These are phyloP conservation scores for Cinclus cinclus DNA, from an alignment of 2,113 vertebrate genomes.

Conservation along the genomic window DNA sequence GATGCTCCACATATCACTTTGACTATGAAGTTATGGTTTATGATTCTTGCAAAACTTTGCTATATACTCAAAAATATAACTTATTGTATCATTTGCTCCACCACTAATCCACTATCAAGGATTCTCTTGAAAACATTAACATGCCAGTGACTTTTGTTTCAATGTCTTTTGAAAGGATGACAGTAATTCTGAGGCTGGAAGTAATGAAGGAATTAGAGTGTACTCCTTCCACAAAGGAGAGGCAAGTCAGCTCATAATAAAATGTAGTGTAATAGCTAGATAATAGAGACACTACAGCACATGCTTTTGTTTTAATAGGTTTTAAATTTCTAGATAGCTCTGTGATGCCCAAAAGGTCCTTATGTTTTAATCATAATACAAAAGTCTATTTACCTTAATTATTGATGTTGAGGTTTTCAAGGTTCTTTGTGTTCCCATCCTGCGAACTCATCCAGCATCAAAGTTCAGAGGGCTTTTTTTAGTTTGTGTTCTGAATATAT, in stretches of 20 bases:
- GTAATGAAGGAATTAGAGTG: not conserved
- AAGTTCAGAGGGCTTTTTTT: not conserved
- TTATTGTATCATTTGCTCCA: not conserved
- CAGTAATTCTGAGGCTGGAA: not conserved
- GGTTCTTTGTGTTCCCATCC: slow-evolving; percentile 22
- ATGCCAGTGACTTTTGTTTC: not conserved
- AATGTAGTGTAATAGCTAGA: not conserved
- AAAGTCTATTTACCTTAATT: slow-evolving; percentile 25
- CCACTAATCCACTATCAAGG: not conserved
- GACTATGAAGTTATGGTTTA: not conserved
- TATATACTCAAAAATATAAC: not conserved
- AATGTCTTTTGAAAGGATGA: not conserved
- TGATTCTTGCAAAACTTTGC: not conserved
- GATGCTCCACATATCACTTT: not conserved
- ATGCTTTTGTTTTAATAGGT: slow-evolving; percentile 32
- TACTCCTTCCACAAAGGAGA: not conserved
- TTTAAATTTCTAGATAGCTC: slow-evolving; percentile 48
- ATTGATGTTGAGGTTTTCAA: slow-evolving; percentile 37
- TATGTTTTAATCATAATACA: slow-evolving; percentile 26
- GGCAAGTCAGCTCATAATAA: not conserved
- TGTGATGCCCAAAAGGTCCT: not conserved
- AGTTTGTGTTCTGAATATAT: slow-evolving; percentile 25
- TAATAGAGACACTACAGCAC: not conserved
- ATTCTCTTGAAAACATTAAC: not conserved
- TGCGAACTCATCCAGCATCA: slow-evolving; percentile 42